Evolutionary conservation across 92 coral and sea anemone genomes (phyloP).

Genomic region (Galaxea fascicularis): DNA sequence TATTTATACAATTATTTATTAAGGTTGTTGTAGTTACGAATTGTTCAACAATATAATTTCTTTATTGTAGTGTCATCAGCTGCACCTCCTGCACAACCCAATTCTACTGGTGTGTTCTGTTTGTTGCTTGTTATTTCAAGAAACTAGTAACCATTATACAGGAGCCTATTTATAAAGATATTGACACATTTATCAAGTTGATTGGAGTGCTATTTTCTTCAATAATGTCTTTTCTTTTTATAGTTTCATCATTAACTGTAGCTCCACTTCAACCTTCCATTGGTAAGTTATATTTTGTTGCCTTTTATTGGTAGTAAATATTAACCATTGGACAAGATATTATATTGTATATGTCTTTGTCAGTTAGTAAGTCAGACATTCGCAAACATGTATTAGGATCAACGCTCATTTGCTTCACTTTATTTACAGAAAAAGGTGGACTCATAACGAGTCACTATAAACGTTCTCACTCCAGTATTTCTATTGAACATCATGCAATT

Average conservation of each 20-base stretch:
- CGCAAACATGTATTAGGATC: not conserved
- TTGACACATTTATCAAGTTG: too few species aligned
- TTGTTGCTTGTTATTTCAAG: too few species aligned
- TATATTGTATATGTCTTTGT: not conserved
- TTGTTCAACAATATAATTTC: too few species aligned
- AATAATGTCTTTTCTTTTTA: not conserved
- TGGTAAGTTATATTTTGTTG: not conserved
- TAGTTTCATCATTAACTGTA: not conserved
- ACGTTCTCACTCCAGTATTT: too few species aligned
- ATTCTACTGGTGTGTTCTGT: too few species aligned
- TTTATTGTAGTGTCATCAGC: too few species aligned
- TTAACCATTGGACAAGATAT: not conserved
- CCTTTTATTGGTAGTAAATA: not conserved
- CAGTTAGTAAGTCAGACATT: not conserved
- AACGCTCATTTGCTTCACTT: not conserved
- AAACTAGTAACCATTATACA: too few species aligned
- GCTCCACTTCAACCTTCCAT: not conserved
- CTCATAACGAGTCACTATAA: too few species aligned
- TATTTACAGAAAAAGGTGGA: not conserved
- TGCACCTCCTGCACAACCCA: too few species aligned
- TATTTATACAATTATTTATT: not conserved
- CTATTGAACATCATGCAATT: too few species aligned
- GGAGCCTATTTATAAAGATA: too few species aligned
- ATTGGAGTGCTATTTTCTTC: not conserved
- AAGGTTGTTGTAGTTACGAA: not conserved